Evolutionary conservation across 1,140 invertebrate species (phyloP), one percentile per base, ranked within the genome.

Genomic region (Nebria ingens): DNA sequence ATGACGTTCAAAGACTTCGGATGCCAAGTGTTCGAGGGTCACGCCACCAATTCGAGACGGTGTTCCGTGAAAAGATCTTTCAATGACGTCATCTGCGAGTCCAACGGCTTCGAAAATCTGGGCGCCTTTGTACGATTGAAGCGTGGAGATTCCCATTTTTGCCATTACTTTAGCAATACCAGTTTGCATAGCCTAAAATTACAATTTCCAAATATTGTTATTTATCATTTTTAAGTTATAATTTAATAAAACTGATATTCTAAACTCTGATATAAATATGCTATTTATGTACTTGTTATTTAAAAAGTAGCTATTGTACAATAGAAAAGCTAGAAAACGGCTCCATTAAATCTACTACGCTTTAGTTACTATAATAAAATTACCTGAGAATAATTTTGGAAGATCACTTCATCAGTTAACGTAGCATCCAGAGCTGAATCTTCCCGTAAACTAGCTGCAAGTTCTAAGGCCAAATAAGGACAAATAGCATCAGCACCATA

Each of bases 71-170:
- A 99, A 99, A 72, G 96, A 98, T 65, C 91, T 91, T 51, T 97
- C 85, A 51, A 99, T 84, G 0, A 99, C 89, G 70, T 98, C 93
- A 58, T 89, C 79, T 38, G 87, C 83, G 4, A 99, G 71, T 12
- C 97, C 97, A 20, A 99, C 93, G 19, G 95, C 95, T 76, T 99
- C 97, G 71, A 99, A 99, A 61, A 99, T 99, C 75, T 99, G 97
- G 2, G 97, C 97, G 61, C 94, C 92, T 76, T 98, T 98, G 72
- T 99, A 99, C n/a, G 93, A 97, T 69, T 99, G 96, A 15, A 99
- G 73, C 0, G 96, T 99, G 40, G 93, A 97, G 66, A 99, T 99
- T 34, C 97, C 97, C 97, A 99, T 99, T 74, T 99, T 99, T 1
- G 97, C 96, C 97, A 99, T 99, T 0, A 98, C 83, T 71, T 93